A percentile compares a stretch with the other conserved stretches of the same genome.
Conservation (phyloP, 2,113 vertebrate genomes). For the Eptesicus fuscus region DNA sequence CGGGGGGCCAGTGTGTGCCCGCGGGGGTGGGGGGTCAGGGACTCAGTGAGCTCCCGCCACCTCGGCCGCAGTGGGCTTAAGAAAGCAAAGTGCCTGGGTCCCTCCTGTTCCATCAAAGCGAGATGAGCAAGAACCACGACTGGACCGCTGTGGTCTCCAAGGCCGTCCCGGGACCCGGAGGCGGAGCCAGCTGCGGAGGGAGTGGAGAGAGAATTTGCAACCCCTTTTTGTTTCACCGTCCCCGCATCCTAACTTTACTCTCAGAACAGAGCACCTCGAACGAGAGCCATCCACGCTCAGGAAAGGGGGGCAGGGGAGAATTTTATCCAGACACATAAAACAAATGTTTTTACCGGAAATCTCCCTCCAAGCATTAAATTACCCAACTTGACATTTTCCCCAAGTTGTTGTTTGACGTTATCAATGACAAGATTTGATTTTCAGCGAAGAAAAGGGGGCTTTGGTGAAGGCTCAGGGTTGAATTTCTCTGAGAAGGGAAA, state of each 20-base stretch:
- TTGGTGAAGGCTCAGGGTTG: conserved; percentile 27
- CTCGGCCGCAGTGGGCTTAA: background rate
- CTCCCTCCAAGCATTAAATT: background rate
- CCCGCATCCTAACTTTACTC: background rate
- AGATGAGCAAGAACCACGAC: background rate
- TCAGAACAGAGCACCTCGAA: background rate
- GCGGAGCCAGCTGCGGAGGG: background rate
- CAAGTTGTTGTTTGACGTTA: background rate
- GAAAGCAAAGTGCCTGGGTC: background rate
- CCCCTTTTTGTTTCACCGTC: background rate
- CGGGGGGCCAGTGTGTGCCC: too few species aligned
- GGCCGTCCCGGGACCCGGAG: background rate
- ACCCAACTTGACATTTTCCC: background rate
- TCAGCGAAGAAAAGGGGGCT: background rate
- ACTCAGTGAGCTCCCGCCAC: too few species aligned
- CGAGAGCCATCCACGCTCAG: background rate
- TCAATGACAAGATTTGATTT: background rate
- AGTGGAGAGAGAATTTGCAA: background rate
- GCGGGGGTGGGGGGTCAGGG: too few species aligned
- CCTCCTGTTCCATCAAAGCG: background rate
- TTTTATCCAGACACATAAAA: background rate
- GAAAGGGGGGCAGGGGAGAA: background rate
- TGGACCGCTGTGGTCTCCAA: background rate
- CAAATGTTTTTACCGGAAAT: background rate
- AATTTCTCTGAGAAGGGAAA: background rate